Evolutionary conservation across 1,140 invertebrate species (phyloP).

Genomic region (Brachionus sp.): DNA sequence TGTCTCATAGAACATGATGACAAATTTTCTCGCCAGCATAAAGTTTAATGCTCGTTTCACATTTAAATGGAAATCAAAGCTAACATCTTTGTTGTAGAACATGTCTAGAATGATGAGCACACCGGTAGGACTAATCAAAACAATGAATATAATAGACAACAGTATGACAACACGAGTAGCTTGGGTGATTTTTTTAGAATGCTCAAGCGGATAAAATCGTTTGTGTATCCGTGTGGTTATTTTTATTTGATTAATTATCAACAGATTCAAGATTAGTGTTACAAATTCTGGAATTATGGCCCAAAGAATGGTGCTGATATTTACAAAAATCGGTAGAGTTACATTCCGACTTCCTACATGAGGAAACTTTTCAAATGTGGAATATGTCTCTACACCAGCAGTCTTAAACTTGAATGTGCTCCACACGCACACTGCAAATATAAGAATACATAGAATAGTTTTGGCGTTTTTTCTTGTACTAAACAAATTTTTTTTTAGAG

Average conservation of each 20-base stretch:
- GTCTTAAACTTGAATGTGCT: constrained; percentile 35
- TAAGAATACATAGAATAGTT: background rate
- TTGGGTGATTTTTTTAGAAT: constrained; percentile 8
- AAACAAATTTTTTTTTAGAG: background rate
- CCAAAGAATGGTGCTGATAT: constrained; percentile 31
- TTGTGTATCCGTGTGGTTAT: background rate
- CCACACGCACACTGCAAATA: background rate
- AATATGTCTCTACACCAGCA: constrained; percentile 6
- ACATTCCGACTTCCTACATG: background rate
- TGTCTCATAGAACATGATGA: constrained; percentile 26
- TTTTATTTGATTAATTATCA: constrained; percentile 40
- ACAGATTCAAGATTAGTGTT: constrained; percentile 12
- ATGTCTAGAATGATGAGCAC: background rate
- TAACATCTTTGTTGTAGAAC: background rate
- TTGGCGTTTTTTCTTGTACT: constrained; percentile 6
- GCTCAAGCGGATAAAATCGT: background rate
- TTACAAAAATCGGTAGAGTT: background rate
- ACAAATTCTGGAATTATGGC: constrained; percentile 31
- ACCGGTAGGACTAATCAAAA: constrained; percentile 26
- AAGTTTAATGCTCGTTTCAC: background rate
- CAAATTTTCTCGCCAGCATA: constrained; percentile 33
- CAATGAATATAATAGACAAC: constrained; percentile 31
- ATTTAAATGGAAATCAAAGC: background rate
- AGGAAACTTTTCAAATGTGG: background rate
- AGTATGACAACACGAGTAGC: constrained; percentile 20